Percentiles rank a stretch among this genome's conserved stretches.
Evolutionary conservation across 64 coral and sea anemone species (phyloP).

Genomic region (Montipora capricornis): DNA sequence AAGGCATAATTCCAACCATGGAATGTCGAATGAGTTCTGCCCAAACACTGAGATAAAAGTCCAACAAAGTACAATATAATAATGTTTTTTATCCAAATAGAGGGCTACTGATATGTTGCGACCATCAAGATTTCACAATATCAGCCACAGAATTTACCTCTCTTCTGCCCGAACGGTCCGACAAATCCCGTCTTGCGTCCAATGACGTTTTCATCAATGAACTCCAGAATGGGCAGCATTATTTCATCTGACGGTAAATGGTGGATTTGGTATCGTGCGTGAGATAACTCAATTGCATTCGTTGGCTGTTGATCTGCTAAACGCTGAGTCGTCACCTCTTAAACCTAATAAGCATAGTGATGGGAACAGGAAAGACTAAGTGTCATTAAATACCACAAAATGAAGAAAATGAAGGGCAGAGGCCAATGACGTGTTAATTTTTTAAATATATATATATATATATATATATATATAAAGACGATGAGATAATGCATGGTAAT

Average conservation of each 20-base stretch:
- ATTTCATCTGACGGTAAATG: not conserved
- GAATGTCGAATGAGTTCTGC: not conserved
- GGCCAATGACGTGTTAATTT: no score
- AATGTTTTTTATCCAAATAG: not conserved
- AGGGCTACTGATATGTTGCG: not conserved
- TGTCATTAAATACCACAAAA: no score
- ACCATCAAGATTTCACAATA: not conserved
- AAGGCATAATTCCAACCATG: not conserved
- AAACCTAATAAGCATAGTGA: not conserved
- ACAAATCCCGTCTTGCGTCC: conserved; percentile 75
- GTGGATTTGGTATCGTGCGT: not conserved
- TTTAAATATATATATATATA: no score
- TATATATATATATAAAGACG: no score
- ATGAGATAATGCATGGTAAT: no score
- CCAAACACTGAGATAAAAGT: not conserved
- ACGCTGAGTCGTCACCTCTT: not conserved
- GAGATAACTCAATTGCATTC: not conserved
- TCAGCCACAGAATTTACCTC: conserved; percentile 30
- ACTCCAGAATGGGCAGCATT: conserved; percentile 76
- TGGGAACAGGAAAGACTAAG: no score
- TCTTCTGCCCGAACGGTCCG: conserved; percentile 71
- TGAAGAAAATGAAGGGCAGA: not conserved
- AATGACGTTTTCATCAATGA: conserved; percentile 82
- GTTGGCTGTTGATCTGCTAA: not conserved
- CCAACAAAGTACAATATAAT: not conserved